Evolutionary conservation across 2,888 invertebrate genomes (phyloP).

Genomic region (Acronicta leporina): DNA sequence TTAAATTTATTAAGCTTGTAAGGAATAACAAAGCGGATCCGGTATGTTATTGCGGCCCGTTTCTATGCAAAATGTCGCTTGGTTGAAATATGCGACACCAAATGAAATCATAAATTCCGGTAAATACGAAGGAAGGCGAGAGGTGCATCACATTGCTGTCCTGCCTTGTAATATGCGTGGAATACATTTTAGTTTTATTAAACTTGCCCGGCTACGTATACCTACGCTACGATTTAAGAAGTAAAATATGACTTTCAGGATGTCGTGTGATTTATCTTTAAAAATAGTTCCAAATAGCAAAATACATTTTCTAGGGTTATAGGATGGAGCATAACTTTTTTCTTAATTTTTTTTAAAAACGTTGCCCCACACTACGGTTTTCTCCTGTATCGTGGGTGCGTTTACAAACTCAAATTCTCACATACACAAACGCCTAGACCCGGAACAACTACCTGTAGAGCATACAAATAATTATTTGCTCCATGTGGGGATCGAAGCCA

Average conservation of each 20-base stretch:
- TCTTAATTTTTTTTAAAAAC: too few relatives aligned
- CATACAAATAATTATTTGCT: too few relatives aligned
- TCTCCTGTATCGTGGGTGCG: too few relatives aligned
- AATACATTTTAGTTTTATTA: slow-evolving; percentile 41
- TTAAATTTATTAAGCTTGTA: slow-evolving; percentile 66
- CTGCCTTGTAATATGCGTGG: slow-evolving; percentile 45
- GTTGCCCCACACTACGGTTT: too few relatives aligned
- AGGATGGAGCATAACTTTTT: too few relatives aligned
- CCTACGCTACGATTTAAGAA: slow-evolving; percentile 5
- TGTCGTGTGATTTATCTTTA: too few relatives aligned
- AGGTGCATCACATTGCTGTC: slow-evolving; percentile 63
- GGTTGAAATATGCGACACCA: slow-evolving; percentile 83
- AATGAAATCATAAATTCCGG: slow-evolving; percentile 86
- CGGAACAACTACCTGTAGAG: too few relatives aligned
- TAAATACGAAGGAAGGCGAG: slow-evolving; percentile 71
- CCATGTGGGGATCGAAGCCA: too few relatives aligned
- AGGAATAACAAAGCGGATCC: slow-evolving; percentile 69
- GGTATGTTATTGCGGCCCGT: slow-evolving; percentile 76
- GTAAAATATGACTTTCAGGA: neutral
- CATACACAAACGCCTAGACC: too few relatives aligned
- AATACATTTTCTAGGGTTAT: too few relatives aligned
- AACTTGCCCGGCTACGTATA: slow-evolving; percentile 10
- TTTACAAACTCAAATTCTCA: too few relatives aligned
- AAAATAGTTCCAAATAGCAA: too few relatives aligned
- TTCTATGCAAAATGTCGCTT: slow-evolving; percentile 79